These are phyloP conservation scores for Microcebus tavaratra DNA, from an alignment of 2,113 vertebrate species.

Conservation along the genomic window DNA sequence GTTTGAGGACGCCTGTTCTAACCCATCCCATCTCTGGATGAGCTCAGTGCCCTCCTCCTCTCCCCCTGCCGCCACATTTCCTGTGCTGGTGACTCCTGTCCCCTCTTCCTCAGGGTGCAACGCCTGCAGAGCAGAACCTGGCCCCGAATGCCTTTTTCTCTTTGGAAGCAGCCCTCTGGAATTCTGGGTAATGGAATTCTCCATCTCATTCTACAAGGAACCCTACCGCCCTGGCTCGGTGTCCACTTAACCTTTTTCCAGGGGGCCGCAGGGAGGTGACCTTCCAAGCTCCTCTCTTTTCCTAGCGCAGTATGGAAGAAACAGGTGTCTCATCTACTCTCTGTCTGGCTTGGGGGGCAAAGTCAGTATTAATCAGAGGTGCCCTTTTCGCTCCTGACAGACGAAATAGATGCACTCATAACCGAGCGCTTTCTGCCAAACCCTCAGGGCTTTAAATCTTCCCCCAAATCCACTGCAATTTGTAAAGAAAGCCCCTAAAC, in stretches of 20 bases:
- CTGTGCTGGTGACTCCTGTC: not conserved
- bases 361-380: conserved; percentile 55
- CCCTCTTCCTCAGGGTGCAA: not conserved
- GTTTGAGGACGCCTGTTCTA: not conserved
- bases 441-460: conserved; percentile 65
- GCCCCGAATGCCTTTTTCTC: not conserved
- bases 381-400: conserved; percentile 65
- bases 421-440: conserved; percentile 55
- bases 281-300: not conserved
- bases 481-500: conserved; percentile 58
- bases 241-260: not conserved
- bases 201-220: not conserved
- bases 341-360: not conserved
- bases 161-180: not conserved
- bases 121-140: not conserved
- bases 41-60: not conserved
- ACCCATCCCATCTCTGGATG: too few relatives aligned
- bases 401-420: not conserved
- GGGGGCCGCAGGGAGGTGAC: too few relatives aligned
- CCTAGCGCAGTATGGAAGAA: not conserved
- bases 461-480: conserved; percentile 52
- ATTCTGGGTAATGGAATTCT: not conserved
- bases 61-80: not conserved
- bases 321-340: not conserved
- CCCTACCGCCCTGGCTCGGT: not conserved